Conservation (phyloP, 2,888 invertebrate species). For the Salticus scenicus region DNA sequence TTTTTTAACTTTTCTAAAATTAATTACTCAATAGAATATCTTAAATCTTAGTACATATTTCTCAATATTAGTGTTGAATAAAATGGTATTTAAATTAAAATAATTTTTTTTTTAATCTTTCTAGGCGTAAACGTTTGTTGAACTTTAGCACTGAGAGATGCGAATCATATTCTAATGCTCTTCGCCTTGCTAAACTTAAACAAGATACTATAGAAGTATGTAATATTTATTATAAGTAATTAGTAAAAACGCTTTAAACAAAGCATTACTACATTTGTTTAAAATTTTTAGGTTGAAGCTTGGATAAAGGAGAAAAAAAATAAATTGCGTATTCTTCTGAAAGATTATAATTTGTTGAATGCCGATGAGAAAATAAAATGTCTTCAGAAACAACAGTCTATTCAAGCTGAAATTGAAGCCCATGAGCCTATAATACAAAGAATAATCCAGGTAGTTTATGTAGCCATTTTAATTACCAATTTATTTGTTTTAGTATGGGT, state of each 20-base stretch:
- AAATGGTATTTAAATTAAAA: no score
- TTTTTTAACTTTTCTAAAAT: no score
- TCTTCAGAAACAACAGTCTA: slow-evolving; percentile 94
- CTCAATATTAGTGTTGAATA: no score
- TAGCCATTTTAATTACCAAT: no score
- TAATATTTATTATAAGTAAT: background rate
- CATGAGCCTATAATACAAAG: slow-evolving; percentile 85
- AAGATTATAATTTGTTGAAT: slow-evolving; percentile 84
- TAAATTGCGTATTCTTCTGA: slow-evolving; percentile 85
- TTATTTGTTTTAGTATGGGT: no score
- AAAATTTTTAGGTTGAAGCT: slow-evolving; percentile 80
- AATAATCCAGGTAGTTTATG: slow-evolving; percentile 73
- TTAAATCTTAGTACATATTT: no score
- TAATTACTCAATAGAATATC: no score
- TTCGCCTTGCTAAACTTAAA: slow-evolving; percentile 91
- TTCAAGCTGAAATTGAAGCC: slow-evolving; percentile 92
- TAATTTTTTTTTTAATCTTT: no score
- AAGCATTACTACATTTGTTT: no score
- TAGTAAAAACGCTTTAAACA: background rate
- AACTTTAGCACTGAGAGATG: slow-evolving; percentile 83
- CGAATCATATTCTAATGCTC: slow-evolving; percentile 83
- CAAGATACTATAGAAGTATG: slow-evolving; percentile 87
- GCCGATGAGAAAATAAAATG: slow-evolving; percentile 96
- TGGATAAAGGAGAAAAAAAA: slow-evolving; percentile 95
- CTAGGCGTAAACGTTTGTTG: slow-evolving; percentile 81